Base-by-base conservation (phyloP, 2,888 invertebrate species). In the Macrosoma leucophasiata region DNA sequence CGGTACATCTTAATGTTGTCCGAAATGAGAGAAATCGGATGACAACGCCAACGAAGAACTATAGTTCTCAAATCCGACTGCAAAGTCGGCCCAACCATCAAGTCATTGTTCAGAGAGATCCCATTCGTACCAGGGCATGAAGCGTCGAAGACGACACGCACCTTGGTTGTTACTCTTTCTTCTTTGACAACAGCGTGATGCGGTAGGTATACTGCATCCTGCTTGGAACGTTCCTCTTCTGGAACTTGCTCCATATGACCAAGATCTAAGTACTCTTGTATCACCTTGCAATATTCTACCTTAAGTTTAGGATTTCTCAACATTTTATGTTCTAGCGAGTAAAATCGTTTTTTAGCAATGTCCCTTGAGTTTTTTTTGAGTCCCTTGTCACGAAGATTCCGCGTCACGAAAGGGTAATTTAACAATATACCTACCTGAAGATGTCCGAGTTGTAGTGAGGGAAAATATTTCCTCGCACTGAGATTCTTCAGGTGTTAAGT, bases 1-100 rank as follows among this genome's bases (percentile, higher is more conserved):
- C 45, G 32, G 23, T 55, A 61, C 56, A 62, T 62, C 39, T 60
- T 52, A 1, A 43, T 33, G 4, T 55, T 43, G 25, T 49, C 46
- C 4, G 41, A 45, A 3, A 31, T 22, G 10, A 49, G 10, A 27
- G 40, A 37, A 9, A 47, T 31, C 3, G 33, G 33, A 29, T 42
- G 27, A 11, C 6, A 12, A 9, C 48, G 29, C 47, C 46, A 58
- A 21, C 50, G 29, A 31, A 52, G 35, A 3, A 57, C 20, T 1
- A 58, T 38, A 10, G 47, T 38, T 19, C 52, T 41, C 29, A 58
- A 10, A 20, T 52, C 48, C 9, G 49, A 34, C 41, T 58, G 55
- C 9, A 54, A 30, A 3, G 30, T 36, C 8, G 54, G 48, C 8
- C 52, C 55, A n/a, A 43, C 33, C 33, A 52, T 22, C 13, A 56